Conservation (phyloP, 2,113 vertebrate species). For the Felis catus region DNA sequence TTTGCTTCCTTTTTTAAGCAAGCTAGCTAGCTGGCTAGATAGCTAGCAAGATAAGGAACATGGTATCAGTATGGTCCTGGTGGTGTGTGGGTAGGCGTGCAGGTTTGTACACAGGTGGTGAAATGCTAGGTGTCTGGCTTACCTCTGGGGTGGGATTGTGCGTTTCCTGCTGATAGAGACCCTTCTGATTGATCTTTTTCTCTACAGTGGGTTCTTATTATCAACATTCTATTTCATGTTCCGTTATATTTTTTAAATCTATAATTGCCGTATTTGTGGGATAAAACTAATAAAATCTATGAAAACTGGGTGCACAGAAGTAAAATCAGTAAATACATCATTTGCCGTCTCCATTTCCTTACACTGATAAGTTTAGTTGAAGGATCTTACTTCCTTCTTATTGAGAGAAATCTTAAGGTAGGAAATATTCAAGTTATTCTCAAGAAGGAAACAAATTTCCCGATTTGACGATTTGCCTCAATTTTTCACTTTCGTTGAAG, state of each 20-base stretch:
- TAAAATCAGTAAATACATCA: background rate
- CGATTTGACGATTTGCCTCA: background rate
- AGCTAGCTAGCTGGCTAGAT: background rate
- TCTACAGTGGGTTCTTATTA: background rate
- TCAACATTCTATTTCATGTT: background rate
- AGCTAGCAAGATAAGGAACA: background rate
- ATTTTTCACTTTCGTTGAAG: background rate
- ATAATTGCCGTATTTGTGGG: background rate
- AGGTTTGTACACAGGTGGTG: background rate
- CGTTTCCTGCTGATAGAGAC: too few relatives aligned
- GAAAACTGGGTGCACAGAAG: background rate
- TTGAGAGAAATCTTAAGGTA: constrained; percentile 9
- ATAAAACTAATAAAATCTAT: background rate
- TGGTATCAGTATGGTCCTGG: background rate
- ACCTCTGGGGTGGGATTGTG: background rate
- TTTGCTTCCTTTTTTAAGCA: background rate
- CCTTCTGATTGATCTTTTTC: background rate
- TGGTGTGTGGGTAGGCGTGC: background rate
- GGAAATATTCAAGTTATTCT: background rate
- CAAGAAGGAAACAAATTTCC: background rate
- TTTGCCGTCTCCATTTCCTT: background rate
- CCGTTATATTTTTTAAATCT: background rate
- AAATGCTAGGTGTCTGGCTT: background rate
- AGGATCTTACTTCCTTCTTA: background rate
- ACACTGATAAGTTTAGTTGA: background rate